These are phyloP conservation scores for Gandaritis pyraliata DNA, from an alignment of 2,888 invertebrate genomes.

Conservation along the genomic window DNA sequence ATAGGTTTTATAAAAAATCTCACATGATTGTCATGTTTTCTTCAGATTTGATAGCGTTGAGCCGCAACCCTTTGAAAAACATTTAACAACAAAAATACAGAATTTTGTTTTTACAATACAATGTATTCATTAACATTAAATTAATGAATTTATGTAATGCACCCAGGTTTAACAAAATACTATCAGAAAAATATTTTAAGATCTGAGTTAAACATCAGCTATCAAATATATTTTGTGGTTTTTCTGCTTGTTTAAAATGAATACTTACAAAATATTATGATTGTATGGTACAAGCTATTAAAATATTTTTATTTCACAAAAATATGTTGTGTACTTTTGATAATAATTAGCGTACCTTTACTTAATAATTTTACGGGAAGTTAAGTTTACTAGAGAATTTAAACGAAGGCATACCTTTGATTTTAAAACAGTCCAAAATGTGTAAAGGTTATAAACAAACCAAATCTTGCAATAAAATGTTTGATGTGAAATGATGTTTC, in stretches of 20 bases:
- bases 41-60: not conserved
- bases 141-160: slow-evolving; percentile 2
- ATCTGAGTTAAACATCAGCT: slow-evolving; percentile 12
- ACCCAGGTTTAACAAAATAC: not conserved
- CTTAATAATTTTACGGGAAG: slow-evolving; percentile 11
- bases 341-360: slow-evolving; percentile 8
- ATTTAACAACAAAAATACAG: not conserved
- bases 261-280: slow-evolving; percentile 13
- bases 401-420: slow-evolving; percentile 19
- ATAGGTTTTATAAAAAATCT: not conserved
- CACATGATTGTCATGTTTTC: not conserved
- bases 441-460: slow-evolving; percentile 1
- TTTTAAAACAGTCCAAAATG: slow-evolving; percentile 1
- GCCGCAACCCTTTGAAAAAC: not conserved
- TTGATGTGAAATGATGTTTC: not conserved
- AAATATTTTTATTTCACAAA: slow-evolving; percentile 23
- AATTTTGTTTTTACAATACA: slow-evolving; percentile 4
- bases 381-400: not conserved
- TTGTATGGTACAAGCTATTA: slow-evolving; percentile 17
- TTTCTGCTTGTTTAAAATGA: slow-evolving; percentile 1
- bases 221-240: not conserved
- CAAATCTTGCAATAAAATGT: slow-evolving; percentile 6
- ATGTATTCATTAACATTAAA: not conserved
- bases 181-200: slow-evolving; percentile 13
- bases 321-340: slow-evolving; percentile 8